Evolutionary conservation across 2,888 invertebrate genomes (phyloP).

Genomic region (Drosophila colorata): DNA sequence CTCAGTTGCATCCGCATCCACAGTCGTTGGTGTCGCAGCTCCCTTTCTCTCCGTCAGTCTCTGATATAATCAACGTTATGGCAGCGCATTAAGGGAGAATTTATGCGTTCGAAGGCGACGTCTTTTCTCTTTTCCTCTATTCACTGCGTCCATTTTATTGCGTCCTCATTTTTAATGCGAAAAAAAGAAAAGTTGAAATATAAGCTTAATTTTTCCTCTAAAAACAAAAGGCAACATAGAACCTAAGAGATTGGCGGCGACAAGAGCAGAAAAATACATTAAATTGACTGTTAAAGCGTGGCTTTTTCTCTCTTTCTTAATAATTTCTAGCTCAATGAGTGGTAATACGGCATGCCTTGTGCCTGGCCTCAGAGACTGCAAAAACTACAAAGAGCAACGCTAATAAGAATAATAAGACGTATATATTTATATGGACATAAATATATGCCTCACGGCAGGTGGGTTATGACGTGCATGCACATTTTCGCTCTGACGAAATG

Average conservation of each 20-base stretch:
- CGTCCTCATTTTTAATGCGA: conserved; percentile 55
- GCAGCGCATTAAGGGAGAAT: conserved; percentile 67
- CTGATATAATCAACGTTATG: conserved; percentile 73
- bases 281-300: conserved; percentile 28
- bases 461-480: not conserved
- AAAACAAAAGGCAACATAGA: conserved; percentile 7
- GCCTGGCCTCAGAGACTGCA: conserved; percentile 4
- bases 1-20: conserved; percentile 3
- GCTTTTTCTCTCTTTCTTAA: conserved; percentile 17
- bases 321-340: conserved; percentile 11
- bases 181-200: conserved; percentile 10
- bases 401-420: conserved; percentile 18
- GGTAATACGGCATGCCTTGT: no score
- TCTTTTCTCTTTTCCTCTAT: conserved; percentile 19
- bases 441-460: not conserved
- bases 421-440: not conserved
- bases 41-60: not conserved
- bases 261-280: conserved; percentile 14
- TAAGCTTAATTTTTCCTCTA: conserved; percentile 16
- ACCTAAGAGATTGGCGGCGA: not conserved
- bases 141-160: conserved; percentile 50
- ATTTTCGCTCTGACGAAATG: no score
- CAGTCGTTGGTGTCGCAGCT: not conserved
- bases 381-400: not conserved
- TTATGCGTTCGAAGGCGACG: conserved; percentile 55